Percentiles rank a stretch among this genome's conserved stretches.
Evolutionary conservation across 2,113 vertebrate species (phyloP).

Genomic region (Crotalus horridus): DNA sequence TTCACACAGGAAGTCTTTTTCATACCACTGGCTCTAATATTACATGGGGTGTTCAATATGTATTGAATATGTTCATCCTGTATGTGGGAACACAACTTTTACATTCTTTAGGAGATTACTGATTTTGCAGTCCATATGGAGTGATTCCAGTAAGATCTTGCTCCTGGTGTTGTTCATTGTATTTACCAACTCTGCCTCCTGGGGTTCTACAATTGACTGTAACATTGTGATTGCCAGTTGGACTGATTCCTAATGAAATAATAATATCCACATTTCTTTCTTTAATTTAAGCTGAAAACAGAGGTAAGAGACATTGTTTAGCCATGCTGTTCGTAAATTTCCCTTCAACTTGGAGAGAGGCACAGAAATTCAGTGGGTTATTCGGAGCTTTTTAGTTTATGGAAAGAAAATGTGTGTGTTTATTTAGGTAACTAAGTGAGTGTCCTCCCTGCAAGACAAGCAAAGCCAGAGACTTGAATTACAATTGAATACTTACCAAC

Average conservation of each 20-base stretch:
- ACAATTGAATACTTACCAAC: not conserved
- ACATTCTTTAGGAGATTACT: not conserved
- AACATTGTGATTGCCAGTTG: not conserved
- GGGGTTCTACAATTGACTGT: not conserved
- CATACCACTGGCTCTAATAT: not conserved
- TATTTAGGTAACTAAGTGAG: not conserved
- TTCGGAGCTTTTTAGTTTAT: not conserved
- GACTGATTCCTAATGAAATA: slow-evolving; percentile 4
- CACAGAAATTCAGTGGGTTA: not conserved
- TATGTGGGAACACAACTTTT: not conserved
- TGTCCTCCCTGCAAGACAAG: not conserved
- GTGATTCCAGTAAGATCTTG: not conserved
- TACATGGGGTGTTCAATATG: not conserved
- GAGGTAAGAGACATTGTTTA: not conserved
- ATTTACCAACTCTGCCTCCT: not conserved
- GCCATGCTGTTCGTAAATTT: not conserved
- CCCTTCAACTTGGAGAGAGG: not conserved
- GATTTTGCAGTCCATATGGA: not conserved
- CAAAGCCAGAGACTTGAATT: not conserved
- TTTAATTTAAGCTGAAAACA: not conserved
- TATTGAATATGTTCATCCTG: not conserved
- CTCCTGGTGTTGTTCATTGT: not conserved
- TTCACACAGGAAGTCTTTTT: not conserved
- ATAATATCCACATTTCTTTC: not conserved
- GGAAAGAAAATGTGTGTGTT: not conserved